A percentile compares a stretch with the other conserved stretches of the same genome.
Evolutionary conservation across 2,113 vertebrate species (phyloP).

Genomic region (Eclectus roratus): DNA sequence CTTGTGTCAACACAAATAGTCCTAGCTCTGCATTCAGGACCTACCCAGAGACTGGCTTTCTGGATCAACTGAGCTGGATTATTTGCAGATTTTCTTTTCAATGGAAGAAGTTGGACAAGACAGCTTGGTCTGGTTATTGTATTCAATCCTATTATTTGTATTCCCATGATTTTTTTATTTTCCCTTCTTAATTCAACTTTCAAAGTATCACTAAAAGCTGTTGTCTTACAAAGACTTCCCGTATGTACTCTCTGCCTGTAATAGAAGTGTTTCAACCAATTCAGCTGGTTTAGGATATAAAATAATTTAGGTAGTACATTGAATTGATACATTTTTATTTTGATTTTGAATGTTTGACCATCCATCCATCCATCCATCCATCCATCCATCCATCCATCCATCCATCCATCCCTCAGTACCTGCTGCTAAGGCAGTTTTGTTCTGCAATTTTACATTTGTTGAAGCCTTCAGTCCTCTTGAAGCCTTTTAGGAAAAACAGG

Average conservation of each 20-base stretch:
- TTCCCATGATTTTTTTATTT: neutral
- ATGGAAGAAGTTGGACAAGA: neutral
- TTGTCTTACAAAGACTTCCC: neutral
- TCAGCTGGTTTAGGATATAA: neutral
- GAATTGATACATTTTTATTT: neutral
- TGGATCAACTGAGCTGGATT: neutral
- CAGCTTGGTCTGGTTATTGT: neutral
- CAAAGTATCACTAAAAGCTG: neutral
- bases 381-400: neutral
- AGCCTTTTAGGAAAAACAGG: neutral
- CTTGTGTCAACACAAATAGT: neutral
- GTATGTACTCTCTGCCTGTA: neutral
- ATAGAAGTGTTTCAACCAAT: neutral
- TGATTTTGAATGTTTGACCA: neutral
- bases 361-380: neutral
- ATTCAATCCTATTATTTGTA: neutral
- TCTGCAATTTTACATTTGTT: neutral
- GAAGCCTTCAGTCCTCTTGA: neutral
- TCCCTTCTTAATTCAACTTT: neutral
- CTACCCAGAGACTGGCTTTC: fast-evolving
- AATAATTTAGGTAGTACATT: neutral
- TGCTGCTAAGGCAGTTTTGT: neutral
- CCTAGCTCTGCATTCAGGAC: neutral
- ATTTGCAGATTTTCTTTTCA: neutral
- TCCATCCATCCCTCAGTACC: neutral